Base-by-base conservation (phyloP, 92 coral and sea anemone genomes). In the Muricea muricata region DNA sequence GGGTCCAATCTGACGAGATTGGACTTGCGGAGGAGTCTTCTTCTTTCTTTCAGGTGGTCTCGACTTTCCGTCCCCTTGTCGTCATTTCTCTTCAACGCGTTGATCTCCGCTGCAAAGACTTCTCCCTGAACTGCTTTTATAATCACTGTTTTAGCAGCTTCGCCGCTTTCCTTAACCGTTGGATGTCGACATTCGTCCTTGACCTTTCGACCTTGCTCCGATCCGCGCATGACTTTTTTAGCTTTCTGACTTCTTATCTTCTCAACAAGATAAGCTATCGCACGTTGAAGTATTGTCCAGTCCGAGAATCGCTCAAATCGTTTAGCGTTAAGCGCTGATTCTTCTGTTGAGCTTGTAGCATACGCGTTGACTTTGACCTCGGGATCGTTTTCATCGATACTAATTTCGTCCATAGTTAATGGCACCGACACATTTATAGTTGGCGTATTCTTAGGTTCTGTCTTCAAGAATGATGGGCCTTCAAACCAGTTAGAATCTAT, bases 371-470 rank as follows among this genome's bases (percentile, higher is more conserved):
- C 78, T 42, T 83, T 65, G 20, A 84, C 86, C 32, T 89, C 89
- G n/a, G 86, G 89, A 42, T 89, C 92, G 68, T 79, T 63, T 32
- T 40, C 60, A 45, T 58, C 39, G 28, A 75, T 17, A 37, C 77
- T 41, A 5, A 58, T 28, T 37, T 73, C 71, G 0, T 14, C 32
- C 41, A 23, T 39, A 8, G 10, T 24, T 40, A 14, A 6, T 32
- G 56, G 13, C 21, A 20, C 56, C 13, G 56, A 11, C 56, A 7
- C 56, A 10, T 48, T 20, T 7, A 12, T 48, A 48, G 21, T 2
- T 48, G 56, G 48, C 26, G 4, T 17, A 4, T 15, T 39, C n/a
- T n/a, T n/a, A n/a, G n/a, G n/a, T n/a, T n/a, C n/a, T n/a, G 10
- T 35, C 11, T 24, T 18, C 30, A 72, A 21, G 15, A 72, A 40